A percentile compares a stretch with the other conserved stretches of the same genome.
Conservation (phyloP, 2,113 vertebrate species). For the Nycticorax nycticorax region DNA sequence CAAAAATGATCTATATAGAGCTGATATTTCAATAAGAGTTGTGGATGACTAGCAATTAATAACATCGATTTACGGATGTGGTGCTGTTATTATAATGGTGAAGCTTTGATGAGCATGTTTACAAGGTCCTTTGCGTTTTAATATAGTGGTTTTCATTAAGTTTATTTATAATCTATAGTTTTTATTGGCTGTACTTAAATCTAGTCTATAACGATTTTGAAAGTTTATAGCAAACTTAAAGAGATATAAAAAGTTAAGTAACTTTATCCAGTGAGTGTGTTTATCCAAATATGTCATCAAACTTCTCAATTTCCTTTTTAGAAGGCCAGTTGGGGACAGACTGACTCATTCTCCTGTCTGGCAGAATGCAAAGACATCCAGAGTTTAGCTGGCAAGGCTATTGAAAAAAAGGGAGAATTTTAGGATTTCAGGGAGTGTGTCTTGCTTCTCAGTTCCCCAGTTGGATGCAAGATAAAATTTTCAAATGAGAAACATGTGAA, state of each 20-base stretch:
- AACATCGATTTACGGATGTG: background rate
- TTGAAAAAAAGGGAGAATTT: constrained; percentile 20
- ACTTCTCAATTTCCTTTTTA: constrained; percentile 67
- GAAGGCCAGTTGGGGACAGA: constrained; percentile 66
- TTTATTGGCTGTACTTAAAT: constrained; percentile 56
- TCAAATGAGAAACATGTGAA: constrained; percentile 24
- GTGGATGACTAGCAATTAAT: constrained; percentile 23
- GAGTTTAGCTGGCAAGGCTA: constrained; percentile 49
- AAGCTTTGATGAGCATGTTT: constrained; percentile 23
- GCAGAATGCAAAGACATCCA: constrained; percentile 58
- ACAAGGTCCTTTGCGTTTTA: constrained; percentile 49
- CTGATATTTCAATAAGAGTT: constrained; percentile 31
- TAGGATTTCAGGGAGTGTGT: constrained; percentile 30
- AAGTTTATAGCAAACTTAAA: constrained; percentile 50
- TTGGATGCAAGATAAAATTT: background rate
- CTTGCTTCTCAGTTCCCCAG: constrained; percentile 24
- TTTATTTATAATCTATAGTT: constrained; percentile 60
- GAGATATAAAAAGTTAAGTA: constrained; percentile 61
- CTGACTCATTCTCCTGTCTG: constrained; percentile 63
- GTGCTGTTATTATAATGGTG: background rate
- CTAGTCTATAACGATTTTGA: constrained; percentile 56
- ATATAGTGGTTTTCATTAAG: constrained; percentile 32
- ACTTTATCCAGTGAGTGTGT: constrained; percentile 63
- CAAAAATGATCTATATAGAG: background rate
- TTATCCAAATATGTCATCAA: constrained; percentile 73